Evolutionary conservation across 2,113 vertebrate genomes (phyloP), one percentile per base, ranked within the genome.

Genomic region (Orthonyx spaldingii): DNA sequence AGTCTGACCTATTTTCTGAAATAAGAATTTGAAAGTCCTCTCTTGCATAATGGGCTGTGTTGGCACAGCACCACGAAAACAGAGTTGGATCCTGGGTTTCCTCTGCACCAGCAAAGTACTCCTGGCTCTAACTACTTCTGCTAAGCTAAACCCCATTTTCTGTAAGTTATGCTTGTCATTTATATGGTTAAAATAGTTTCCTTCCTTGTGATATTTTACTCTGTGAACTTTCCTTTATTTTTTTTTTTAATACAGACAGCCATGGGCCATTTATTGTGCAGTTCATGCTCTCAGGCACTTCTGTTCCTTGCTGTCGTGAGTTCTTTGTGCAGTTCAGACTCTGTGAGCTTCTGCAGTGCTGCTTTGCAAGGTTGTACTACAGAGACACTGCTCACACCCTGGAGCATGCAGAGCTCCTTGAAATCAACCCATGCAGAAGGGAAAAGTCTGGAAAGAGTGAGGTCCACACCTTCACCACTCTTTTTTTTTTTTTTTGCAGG

Each of bases 1-100:
- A 59, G 39, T 24, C 85, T 94, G 84, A 71, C 70, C 85, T 72
- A 50, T 82, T 87, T 75, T 83, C 50, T 95, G 83, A 57, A 74
- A 50, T 9, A 80, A 83, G 78, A 35, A 50, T 59, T 50, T 65
- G 32, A 84, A 87, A 94, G 65, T n/a, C 35, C 42, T 81, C 52
- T 75, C 72, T 84, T 57, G 74, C 81, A 39, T 71, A 94, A 81
- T 23, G 41, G 69, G 41, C 24, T 84, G 49, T 64, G 41, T 57
- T 82, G 63, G 66, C 66, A 53, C 32, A 57, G 52, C 78, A 47
- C 16, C 24, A 4, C 16, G 18, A 79, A 64, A 87, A 37, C 37
- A 15, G 60, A 87, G 65, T 16, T 68, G 61, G 33, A 52, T 82
- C 17, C 41, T 52, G 49, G 14, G 19, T 52, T 91, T 53, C 28